A percentile compares a stretch with the other conserved stretches of the same genome.
These are phyloP conservation scores for Drosophila kambysellisi DNA, from an alignment of 2,888 invertebrate genomes.

Conservation along the genomic window DNA sequence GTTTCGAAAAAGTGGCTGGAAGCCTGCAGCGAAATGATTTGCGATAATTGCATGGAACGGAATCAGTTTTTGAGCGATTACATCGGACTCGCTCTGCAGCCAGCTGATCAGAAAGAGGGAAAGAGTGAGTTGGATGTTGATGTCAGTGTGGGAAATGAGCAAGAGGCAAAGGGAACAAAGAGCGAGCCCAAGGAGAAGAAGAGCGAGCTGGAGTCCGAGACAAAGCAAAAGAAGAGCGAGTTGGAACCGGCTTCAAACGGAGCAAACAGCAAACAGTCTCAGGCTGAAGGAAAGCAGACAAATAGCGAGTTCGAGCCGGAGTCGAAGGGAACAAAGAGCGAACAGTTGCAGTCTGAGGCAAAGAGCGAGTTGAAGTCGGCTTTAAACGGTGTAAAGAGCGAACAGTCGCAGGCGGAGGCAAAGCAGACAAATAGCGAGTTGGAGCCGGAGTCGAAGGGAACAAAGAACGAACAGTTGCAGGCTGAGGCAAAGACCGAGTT, in stretches of 20 bases:
- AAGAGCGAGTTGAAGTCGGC: neutral
- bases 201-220: neutral
- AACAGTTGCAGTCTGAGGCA: slow-evolving; percentile 14
- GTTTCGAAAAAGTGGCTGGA: slow-evolving; percentile 86
- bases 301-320: neutral
- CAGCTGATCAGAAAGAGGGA: slow-evolving; percentile 51
- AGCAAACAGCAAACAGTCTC: slow-evolving; percentile 12
- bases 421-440: neutral
- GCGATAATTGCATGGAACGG: slow-evolving; percentile 91
- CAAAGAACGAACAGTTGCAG: neutral
- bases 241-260: neutral
- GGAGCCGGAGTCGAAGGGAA: neutral
- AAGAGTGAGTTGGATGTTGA: slow-evolving; percentile 65
- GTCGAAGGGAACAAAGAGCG: neutral
- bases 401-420: slow-evolving; percentile 9
- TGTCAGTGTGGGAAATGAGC: slow-evolving; percentile 49
- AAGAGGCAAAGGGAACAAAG: slow-evolving; percentile 10
- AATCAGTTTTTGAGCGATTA: slow-evolving; percentile 92
- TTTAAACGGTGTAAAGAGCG: neutral
- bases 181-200: slow-evolving; percentile 24
- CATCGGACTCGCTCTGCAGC: slow-evolving; percentile 85
- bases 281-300: neutral
- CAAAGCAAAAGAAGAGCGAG: neutral
- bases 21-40: slow-evolving; percentile 93
- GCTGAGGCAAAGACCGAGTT: neutral